Percentiles rank a stretch among this genome's conserved stretches.
Conservation (phyloP, 1,140 invertebrate species). For the Ceratoteleas bidentatus region DNA sequence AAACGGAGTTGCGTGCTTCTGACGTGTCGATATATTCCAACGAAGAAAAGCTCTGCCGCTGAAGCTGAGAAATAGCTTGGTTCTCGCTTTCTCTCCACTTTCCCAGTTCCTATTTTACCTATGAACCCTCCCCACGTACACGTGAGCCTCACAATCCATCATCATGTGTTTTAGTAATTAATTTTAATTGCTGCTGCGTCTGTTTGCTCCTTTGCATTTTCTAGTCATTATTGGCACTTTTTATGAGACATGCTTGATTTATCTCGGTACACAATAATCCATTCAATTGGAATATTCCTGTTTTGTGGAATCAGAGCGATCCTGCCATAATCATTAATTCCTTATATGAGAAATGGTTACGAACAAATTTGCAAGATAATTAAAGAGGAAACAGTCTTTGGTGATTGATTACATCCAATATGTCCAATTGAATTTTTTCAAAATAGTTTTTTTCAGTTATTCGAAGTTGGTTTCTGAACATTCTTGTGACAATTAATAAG, state of each 20-base stretch:
- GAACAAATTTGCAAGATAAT: too few relatives aligned
- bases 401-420: too few relatives aligned
- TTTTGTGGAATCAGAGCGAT: too few relatives aligned
- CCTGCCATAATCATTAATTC: too few relatives aligned
- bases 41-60: conserved; percentile 79
- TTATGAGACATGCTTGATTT: conserved; percentile 31
- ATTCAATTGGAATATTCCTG: too few relatives aligned
- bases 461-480: too few relatives aligned
- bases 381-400: too few relatives aligned
- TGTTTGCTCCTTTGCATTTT: conserved; percentile 5
- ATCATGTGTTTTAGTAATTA: conserved; percentile 56
- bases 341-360: too few relatives aligned
- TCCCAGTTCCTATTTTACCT: conserved; percentile 46
- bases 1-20: conserved; percentile 77
- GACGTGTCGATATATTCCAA: conserved; percentile 80
- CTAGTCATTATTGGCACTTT: conserved; percentile 23
- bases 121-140: conserved; percentile 16
- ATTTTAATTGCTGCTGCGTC: conserved; percentile 39
- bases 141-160: conserved; percentile 26
- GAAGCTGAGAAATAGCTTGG: conserved; percentile 80
- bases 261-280: too few relatives aligned
- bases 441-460: too few relatives aligned
- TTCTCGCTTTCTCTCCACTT: conserved; percentile 54
- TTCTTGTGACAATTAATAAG: too few relatives aligned
- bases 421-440: too few relatives aligned